phyloP scores from a whole-genome alignment of 2,113 vertebrate genomes.

The Lepisosteus osseus region DNA sequence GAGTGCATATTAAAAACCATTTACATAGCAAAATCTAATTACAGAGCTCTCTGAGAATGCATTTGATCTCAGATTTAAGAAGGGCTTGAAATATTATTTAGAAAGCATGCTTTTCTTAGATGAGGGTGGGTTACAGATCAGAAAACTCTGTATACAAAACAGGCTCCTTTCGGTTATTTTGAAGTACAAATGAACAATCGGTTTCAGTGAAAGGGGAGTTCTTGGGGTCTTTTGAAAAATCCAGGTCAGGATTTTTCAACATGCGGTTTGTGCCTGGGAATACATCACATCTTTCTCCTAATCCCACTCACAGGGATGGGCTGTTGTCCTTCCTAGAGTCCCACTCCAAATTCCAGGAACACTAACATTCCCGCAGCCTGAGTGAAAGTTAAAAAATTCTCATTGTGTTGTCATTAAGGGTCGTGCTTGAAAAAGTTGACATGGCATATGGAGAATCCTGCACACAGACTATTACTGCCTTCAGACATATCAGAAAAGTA shows the following conservation, averaged over 20 bases:
- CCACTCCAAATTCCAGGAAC: constrained; percentile 18
- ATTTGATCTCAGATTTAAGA: constrained; percentile 73
- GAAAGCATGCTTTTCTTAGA: constrained; percentile 51
- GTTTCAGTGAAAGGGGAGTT: constrained; percentile 59
- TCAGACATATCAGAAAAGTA: too few species aligned
- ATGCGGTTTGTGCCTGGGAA: constrained; percentile 32
- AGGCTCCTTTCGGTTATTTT: constrained; percentile 66
- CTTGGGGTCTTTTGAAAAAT: constrained; percentile 37
- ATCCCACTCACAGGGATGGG: constrained; percentile 21
- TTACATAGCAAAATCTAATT: constrained; percentile 77
- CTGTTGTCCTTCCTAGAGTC: constrained; percentile 22
- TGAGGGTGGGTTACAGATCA: constrained; percentile 64
- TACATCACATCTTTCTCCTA: constrained; percentile 31
- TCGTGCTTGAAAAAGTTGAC: too few species aligned
- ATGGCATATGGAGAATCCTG: too few species aligned
- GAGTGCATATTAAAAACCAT: constrained; percentile 63
- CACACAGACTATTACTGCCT: too few species aligned
- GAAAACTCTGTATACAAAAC: constrained; percentile 66
- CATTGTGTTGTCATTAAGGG: too few species aligned
- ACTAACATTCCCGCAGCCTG: too few species aligned
- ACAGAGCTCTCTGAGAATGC: constrained; percentile 61
- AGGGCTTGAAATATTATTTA: constrained; percentile 69
- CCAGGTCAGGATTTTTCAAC: constrained; percentile 41
- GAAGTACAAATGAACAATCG: constrained; percentile 56
- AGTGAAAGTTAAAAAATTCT: neutral